phyloP scores from a whole-genome alignment of 2,113 vertebrate genomes.

The Lepisosteus oculatus region DNA sequence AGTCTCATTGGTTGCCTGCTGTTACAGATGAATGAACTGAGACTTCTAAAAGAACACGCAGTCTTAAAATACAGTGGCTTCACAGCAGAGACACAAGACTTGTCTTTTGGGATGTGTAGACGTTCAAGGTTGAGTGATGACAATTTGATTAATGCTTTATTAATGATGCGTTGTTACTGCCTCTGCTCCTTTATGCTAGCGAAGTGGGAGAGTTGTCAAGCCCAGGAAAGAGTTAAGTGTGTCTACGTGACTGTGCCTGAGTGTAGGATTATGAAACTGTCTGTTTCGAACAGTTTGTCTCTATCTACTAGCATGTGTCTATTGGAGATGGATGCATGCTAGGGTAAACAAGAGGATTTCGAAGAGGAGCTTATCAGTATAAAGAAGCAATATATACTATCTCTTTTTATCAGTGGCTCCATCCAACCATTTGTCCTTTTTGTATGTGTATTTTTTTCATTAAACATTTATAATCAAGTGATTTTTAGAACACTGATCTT shows the following conservation, averaged over 20 bases:
- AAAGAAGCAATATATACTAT: slow-evolving; percentile 25
- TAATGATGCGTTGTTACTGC: neutral
- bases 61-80: no score
- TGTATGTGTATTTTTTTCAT: neutral
- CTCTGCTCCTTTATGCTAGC: neutral
- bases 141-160: neutral
- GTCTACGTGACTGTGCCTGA: slow-evolving; percentile 37
- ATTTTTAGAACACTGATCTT: no score
- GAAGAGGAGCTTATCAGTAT: slow-evolving; percentile 20
- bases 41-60: no score
- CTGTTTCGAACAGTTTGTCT: slow-evolving; percentile 39
- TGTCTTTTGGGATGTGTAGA: neutral
- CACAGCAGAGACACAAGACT: no score
- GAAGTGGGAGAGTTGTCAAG: neutral
- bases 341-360: slow-evolving; percentile 24
- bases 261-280: slow-evolving; percentile 42
- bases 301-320: slow-evolving; percentile 32
- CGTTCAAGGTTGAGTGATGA: neutral
- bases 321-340: slow-evolving; percentile 17
- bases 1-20: no score
- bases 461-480: no score
- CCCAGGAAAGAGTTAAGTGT: slow-evolving; percentile 39
- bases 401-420: slow-evolving; percentile 16
- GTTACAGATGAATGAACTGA: no score
- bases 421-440: neutral